A percentile compares a stretch with the other conserved stretches of the same genome.
phyloP scores from a whole-genome alignment of 2,888 invertebrate species.

The Drosophila monieri region DNA sequence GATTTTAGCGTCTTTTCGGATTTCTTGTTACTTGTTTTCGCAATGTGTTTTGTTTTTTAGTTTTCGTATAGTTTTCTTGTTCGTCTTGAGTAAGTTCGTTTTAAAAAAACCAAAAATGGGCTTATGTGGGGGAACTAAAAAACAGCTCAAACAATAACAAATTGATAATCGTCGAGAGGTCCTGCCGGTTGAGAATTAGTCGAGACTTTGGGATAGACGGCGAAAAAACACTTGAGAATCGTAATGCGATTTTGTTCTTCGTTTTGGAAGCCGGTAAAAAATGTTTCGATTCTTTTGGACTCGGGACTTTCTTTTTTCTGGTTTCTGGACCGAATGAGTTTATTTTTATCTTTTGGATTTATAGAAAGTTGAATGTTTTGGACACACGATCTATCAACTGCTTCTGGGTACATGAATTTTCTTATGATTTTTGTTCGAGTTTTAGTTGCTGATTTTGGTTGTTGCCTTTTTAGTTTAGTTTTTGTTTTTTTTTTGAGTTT shows the following conservation, averaged over 20 bases:
- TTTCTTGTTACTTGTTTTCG: slow-evolving; percentile 23
- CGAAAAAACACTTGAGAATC: slow-evolving; percentile 42
- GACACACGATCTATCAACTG: slow-evolving; percentile 36
- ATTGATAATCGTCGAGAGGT: slow-evolving; percentile 46
- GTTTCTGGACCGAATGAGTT: slow-evolving; percentile 25
- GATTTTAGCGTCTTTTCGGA: slow-evolving; percentile 26
- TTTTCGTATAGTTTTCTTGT: slow-evolving; percentile 17
- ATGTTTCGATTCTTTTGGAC: slow-evolving; percentile 22
- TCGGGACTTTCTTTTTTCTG: slow-evolving; percentile 11
- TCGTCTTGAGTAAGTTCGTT: slow-evolving; percentile 18
- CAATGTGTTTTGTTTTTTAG: slow-evolving; percentile 29
- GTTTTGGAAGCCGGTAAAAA: slow-evolving; percentile 37
- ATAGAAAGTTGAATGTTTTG: slow-evolving; percentile 19
- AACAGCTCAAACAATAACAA: slow-evolving; percentile 42
- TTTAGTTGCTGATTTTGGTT: slow-evolving; percentile 35
- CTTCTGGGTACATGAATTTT: slow-evolving; percentile 35
- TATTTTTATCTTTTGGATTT: slow-evolving; percentile 9
- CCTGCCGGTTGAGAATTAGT: slow-evolving; percentile 41
- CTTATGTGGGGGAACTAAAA: slow-evolving; percentile 35
- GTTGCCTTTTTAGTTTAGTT: slow-evolving; percentile 33
- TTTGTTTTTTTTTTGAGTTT: slow-evolving; percentile 46
- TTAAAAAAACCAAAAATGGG: slow-evolving; percentile 29
- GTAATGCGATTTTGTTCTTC: slow-evolving; percentile 6
- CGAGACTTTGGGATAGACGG: slow-evolving; percentile 36
- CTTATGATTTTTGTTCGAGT: slow-evolving; percentile 54